Evolutionary conservation across 2,113 vertebrate genomes (phyloP).

Genomic region (Chionodraco myersi): DNA sequence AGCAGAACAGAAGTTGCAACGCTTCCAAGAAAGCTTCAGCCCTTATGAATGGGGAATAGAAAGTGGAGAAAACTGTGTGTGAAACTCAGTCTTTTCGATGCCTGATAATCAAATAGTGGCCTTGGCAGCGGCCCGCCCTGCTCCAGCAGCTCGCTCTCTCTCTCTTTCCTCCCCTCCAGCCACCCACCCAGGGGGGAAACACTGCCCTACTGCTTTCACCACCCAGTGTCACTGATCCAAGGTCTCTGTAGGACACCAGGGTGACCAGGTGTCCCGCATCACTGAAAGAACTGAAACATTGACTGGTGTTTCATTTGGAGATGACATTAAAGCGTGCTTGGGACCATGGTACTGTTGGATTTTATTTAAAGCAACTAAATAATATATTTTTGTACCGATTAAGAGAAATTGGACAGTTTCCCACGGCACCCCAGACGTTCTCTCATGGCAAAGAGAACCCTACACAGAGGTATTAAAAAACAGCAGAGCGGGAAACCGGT

Average conservation of each 20-base stretch:
- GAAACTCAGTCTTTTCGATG: slow-evolving; percentile 65
- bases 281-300: too few relatives aligned
- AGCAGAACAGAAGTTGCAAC: slow-evolving; percentile 56
- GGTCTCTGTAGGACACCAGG: slow-evolving; percentile 15
- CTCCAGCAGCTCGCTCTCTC: slow-evolving; percentile 36
- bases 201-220: not conserved
- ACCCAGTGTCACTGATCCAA: slow-evolving; percentile 2
- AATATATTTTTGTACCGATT: too few relatives aligned
- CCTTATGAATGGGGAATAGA: slow-evolving; percentile 74
- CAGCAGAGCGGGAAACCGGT: not conserved
- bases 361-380: too few relatives aligned
- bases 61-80: slow-evolving; percentile 57
- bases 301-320: too few relatives aligned
- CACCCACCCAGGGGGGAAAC: slow-evolving; percentile 41
- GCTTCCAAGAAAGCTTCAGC: slow-evolving; percentile 70
- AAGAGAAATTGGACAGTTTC: too few relatives aligned
- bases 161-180: slow-evolving; percentile 50
- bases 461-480: slow-evolving; percentile 40
- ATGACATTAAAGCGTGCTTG: too few relatives aligned
- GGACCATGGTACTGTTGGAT: too few relatives aligned
- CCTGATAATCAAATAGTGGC: slow-evolving; percentile 64
- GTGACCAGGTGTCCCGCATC: too few relatives aligned
- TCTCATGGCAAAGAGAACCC: too few relatives aligned
- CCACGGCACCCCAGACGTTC: too few relatives aligned
- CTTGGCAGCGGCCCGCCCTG: slow-evolving; percentile 36